Evolutionary conservation across 2,797 vertebrate genomes (phyloP), one percentile per base, ranked within the genome.

Genomic region (Selene dorsalis): DNA sequence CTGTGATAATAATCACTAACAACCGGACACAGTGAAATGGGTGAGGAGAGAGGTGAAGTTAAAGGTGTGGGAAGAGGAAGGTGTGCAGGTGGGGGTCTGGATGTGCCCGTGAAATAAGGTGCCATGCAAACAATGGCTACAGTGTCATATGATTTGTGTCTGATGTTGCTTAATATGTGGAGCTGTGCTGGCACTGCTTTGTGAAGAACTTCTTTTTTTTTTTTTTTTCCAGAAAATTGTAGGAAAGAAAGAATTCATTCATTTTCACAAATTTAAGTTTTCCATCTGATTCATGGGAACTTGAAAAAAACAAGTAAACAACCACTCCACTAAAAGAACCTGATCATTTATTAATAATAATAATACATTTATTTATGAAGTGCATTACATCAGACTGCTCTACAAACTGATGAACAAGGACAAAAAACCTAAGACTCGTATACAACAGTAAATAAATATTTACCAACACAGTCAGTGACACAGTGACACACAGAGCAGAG

Each of bases 1-100:
- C 82, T 90, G 69, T 17, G 84, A 88, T 94, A 94, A 95, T 94
- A 85, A 83, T 79, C 84, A 74, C 88, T 93, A 94, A 94, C 86
- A 91, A 94, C 79, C 84, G 38, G 84, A 92, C 86, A 89, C 75
- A 84, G 72, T 63, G 73, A 81, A 82, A 70, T 18, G 41, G 62
- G 61, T 32, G 64, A 80, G 79, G 80, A 79, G 74, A 74, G 76
- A 81, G 73, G 64, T 16, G 41, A 63, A 87, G 87, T 87, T 52
- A 85, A 79, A 86, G 88, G 89, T 85, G 85, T 85, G 53, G 69
- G 71, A 72, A 69, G 75, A 90, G 88, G 89, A 91, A 89, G 88
- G 77, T 75, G 74, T 87, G 67, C 82, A 86, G 84, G 77, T 88
- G 70, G 85, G 85, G 75, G 76, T 80, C 84, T 43, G 47, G 61